Base-by-base conservation (phyloP, 2,797 vertebrate species). In the Heteromormyrus szaboi region DNA sequence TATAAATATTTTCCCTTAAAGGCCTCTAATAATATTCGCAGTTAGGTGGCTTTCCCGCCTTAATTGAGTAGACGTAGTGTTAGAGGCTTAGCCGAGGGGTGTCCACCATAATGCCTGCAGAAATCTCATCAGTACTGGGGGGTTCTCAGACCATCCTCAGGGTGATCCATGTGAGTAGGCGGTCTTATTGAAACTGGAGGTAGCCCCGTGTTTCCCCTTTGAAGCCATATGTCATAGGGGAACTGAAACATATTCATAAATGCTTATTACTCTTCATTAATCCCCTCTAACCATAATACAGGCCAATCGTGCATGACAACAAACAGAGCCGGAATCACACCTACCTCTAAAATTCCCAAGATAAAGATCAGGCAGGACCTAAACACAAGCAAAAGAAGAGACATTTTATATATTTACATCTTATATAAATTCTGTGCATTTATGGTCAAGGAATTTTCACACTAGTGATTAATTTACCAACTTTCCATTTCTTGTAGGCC, bases 281-380 rank as follows among this genome's bases (percentile, higher is more conserved):
- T 88, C 19, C 81, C 50, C 85, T 62, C 59, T 9, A 90, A 89
- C 46, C 86, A 72, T 8, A 86, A 79, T 14, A 84, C 0, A 54
- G 17, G 53, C 85, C 85, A 29, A 41, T 48, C 2, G 50, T 89
- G 72, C 25, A 17, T 83, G 29, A 56, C 37, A 51, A 33, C 53
- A 14, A 68, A 84, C 17, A 53, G 46, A 83, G 12, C 11, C 33
- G 56, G 19, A 85, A 84, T 25, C 19, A 79, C 4, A 91, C 94
- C 93, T 94, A 98, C 97, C 97, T 97, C 96, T 98, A 91, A 98
- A 94, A 94, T 97, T 98, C 92, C 97, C 98, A 76, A 98, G 96
- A 92, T 97, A 98, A 81, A 98, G 95, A 92, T 96, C 95, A 50
- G 97, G 96, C 90, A 98, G 96, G 91, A 98, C 96, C 97, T 98